phyloP scores from a whole-genome alignment of 2,888 invertebrate species.

The Ichneumoninae sp. region DNA sequence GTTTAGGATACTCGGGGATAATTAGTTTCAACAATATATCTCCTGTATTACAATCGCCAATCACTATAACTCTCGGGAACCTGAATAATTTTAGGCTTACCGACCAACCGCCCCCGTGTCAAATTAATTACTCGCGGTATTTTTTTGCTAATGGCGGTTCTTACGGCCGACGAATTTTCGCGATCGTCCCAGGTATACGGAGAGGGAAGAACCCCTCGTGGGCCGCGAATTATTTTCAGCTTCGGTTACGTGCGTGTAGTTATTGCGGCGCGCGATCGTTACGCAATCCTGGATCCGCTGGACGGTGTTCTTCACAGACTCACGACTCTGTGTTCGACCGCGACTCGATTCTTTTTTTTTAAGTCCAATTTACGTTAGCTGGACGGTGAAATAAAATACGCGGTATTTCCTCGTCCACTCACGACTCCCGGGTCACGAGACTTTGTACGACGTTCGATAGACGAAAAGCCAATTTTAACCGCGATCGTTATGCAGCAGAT shows the following conservation, averaged over 20 bases:
- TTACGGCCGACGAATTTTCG: neutral
- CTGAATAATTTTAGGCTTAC: constrained; percentile 23
- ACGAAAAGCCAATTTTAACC: constrained; percentile 58
- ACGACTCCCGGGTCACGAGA: constrained; percentile 14
- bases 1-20: constrained; percentile 69
- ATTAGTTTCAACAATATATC: constrained; percentile 73
- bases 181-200: neutral
- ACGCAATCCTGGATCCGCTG: neutral
- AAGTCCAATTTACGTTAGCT: neutral
- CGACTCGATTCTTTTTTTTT: neutral
- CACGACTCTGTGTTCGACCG: neutral
- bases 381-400: constrained; percentile 40
- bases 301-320: neutral
- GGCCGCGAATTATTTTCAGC: neutral
- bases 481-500: constrained; percentile 21
- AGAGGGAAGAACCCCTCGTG: neutral
- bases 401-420: constrained; percentile 6
- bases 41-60: constrained; percentile 61
- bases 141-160: neutral
- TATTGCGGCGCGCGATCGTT: neutral
- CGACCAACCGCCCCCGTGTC: neutral
- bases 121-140: constrained; percentile 2
- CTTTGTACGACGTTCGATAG: constrained; percentile 39
- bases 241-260: neutral
- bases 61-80: constrained; percentile 58